Conservation (phyloP, 1,140 invertebrate species). For the Parapsyche elsis region DNA sequence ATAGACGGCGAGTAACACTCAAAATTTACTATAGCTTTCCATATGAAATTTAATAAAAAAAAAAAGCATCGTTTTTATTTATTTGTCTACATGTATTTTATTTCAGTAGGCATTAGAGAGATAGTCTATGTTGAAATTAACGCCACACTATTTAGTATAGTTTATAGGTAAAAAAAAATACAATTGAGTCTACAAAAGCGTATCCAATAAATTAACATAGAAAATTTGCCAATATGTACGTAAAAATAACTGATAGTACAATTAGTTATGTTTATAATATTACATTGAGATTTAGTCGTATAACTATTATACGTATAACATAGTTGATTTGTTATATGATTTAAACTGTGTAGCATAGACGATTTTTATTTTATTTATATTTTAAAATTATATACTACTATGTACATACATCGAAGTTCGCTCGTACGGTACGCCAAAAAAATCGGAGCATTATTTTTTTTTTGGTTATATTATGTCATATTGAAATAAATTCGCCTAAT, state of each 20-base stretch:
- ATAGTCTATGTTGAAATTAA: slow-evolving; percentile 32
- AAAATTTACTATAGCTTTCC: slow-evolving; percentile 28
- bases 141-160: slow-evolving; percentile 22
- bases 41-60: slow-evolving; percentile 17
- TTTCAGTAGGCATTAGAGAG: slow-evolving; percentile 23
- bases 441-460: too few species aligned
- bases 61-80: slow-evolving; percentile 35
- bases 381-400: background rate
- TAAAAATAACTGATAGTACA: background rate
- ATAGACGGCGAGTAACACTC: slow-evolving; percentile 49
- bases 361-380: background rate
- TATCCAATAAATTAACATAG: too few species aligned
- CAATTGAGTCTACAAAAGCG: too few species aligned
- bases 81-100: slow-evolving; percentile 46
- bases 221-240: background rate
- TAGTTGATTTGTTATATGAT: background rate
- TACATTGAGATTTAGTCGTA: slow-evolving; percentile 8
- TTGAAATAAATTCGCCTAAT: slow-evolving; percentile 13
- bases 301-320: background rate
- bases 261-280: background rate
- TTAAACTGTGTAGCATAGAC: slow-evolving; percentile 4
- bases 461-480: background rate
- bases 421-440: too few species aligned
- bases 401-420: background rate
- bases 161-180: background rate